phyloP scores from a whole-genome alignment of 2,797 vertebrate species.

The Poeciliopsis presidionis region DNA sequence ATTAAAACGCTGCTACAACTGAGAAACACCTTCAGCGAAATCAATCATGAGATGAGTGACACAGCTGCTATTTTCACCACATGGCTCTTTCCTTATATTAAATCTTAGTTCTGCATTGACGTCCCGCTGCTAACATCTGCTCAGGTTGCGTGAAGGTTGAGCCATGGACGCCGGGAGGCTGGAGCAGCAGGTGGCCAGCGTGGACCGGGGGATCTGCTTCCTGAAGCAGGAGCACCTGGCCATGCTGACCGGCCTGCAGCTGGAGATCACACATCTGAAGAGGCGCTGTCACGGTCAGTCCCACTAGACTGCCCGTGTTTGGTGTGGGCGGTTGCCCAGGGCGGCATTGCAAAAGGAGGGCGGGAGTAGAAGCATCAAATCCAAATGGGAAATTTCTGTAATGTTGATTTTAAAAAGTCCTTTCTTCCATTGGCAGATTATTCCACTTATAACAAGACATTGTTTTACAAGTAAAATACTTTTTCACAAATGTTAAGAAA shows the following conservation, averaged over 20 bases:
- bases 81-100: neutral
- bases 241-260: slow-evolving; percentile 88
- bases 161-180: slow-evolving; percentile 90
- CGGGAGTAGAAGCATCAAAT: neutral
- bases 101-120: neutral
- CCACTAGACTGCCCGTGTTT: neutral
- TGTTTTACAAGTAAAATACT: too few relatives aligned
- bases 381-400: neutral
- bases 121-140: slow-evolving; percentile 19
- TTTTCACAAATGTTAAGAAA: too few relatives aligned
- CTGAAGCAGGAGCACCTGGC: slow-evolving; percentile 93
- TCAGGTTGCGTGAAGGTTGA: slow-evolving; percentile 46
- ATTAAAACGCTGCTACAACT: slow-evolving; percentile 20
- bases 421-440: too few relatives aligned
- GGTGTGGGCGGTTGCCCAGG: neutral
- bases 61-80: neutral
- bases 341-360: neutral
- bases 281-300: slow-evolving; percentile 91
- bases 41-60: neutral
- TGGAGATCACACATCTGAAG: slow-evolving; percentile 92
- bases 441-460: too few relatives aligned
- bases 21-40: neutral
- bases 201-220: slow-evolving; percentile 91
- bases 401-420: too few relatives aligned
- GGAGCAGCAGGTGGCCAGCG: slow-evolving; percentile 93